Evolutionary conservation across 2,797 vertebrate genomes (phyloP), one percentile per base, ranked within the genome.

Genomic region (Martes flavigula): DNA sequence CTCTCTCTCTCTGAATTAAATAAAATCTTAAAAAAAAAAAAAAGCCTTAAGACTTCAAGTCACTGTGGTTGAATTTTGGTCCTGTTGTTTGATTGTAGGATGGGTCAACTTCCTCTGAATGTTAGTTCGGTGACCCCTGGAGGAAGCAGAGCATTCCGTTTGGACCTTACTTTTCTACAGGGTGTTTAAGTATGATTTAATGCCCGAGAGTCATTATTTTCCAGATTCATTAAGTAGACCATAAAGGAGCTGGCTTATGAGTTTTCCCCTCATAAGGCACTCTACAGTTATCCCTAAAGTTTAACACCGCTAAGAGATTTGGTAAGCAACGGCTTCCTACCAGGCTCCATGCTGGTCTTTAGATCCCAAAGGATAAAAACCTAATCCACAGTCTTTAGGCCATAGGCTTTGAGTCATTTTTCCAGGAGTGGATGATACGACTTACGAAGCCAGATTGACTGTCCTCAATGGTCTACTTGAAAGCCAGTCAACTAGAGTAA

Each of bases 161-260:
- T 85, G 66, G 17, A 46, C 56, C 46, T 94, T 60, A 38, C 38
- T 64, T 82, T 95, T 90, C 78, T 91, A 13, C 2, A 86, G 56
- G 40, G 62, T 90, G 11, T 40, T 96, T 85, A 72, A 87, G 1
- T 83, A 35, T 81, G 87, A 85, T 75, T 88, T 90, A 73, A 88
- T 72, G 68, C 18, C 40, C 7, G 7, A 87, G 75, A 77, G 17
- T 68, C 30, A 18, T 64, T 77, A 43, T 94, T 77, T 54, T 87
- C 64, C 93, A 43, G 88, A 62, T 90, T 92, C 40, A 51, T n/a
- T 90, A 72, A 83, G 64, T 78, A 95, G 60, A 14, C 75, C 78
- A 1, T 75, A 60, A 79, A 90, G 77, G 56, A 91, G 56, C 66
- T 89, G 73, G 35, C 48, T 78, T 83, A 8, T 25, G 40, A 54